Base-by-base conservation (phyloP, 1,140 invertebrate species). In the Habropoda laboriosa region DNA sequence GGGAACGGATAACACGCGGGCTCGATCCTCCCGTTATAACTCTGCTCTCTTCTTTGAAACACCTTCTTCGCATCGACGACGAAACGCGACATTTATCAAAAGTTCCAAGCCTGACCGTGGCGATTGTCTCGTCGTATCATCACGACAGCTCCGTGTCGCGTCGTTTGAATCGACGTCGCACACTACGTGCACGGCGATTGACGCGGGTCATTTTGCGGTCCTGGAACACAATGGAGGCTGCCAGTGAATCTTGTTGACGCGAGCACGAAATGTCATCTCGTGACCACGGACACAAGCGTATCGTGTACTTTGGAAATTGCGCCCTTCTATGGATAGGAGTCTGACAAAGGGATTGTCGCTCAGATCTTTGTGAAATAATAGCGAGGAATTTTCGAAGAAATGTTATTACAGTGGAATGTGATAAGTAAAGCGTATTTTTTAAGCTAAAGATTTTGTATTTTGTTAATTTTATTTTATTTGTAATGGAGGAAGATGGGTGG, bases 81-180 rank as follows among this genome's bases (percentile, higher is more conserved):
- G 58, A 61, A 60, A 83, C 47, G 73, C 49, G 74, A 58, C 67
- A 60, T 85, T 85, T 86, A 47, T 87, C 76, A 42, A 83, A 64
- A 60, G 68, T 75, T 74, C 53, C 53, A 35, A n/a, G 18, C 45
- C 74, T 30, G 53, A 78, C 49, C 40, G 27, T 18, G 13, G 27
- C 53, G 55, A 78, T 71, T 55, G 35, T 51, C 42, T 32, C 24
- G 2, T n/a, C n/a, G n/a, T n/a, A n/a, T n/a, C n/a, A 3, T 6
- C 27, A n/a, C 35, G 16, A 32, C 3, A 2, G 21, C 10, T 47
- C 32, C 77, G 27, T 35, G 57, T 32, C 57, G 35, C 38, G 12
- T 18, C 45, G 21, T 18, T 38, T 27, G 30, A n/a, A 38, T 32
- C 47, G 72, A n/a, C 27, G 30, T 45, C 27, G 27, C 35, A n/a